phyloP scores from a whole-genome alignment of 2,113 vertebrate species.

The Perca flavescens region DNA sequence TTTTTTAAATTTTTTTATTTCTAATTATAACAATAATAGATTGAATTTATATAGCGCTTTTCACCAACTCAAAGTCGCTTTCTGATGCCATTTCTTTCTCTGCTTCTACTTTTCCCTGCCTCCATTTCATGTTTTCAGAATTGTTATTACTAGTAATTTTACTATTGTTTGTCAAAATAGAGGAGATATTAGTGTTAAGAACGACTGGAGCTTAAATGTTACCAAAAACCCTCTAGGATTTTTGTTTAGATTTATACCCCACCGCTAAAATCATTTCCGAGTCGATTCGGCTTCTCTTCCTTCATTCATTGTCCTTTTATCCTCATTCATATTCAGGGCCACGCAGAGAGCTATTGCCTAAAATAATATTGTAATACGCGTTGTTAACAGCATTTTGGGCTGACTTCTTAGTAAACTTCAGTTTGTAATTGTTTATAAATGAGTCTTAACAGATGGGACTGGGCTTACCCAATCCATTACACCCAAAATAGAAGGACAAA shows the following conservation, averaged over 20 bases:
- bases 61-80: too few relatives aligned
- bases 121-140: not conserved
- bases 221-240: not conserved
- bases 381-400: not conserved
- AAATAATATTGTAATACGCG: not conserved
- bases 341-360: not conserved
- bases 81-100: conserved; percentile 1
- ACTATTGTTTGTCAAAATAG: not conserved
- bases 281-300: not conserved
- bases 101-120: not conserved
- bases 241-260: not conserved
- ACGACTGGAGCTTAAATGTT: not conserved
- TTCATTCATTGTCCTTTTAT: conserved; percentile 19
- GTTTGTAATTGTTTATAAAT: conserved; percentile 22
- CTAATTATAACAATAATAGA: too few relatives aligned
- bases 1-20: not conserved
- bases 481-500: conserved; percentile 72
- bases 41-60: too few relatives aligned
- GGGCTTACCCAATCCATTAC: conserved; percentile 14
- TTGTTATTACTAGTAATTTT: not conserved
- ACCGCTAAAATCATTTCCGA: not conserved
- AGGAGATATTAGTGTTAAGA: not conserved
- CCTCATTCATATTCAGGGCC: not conserved
- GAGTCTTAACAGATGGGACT: conserved; percentile 24
- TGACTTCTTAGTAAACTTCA: conserved; percentile 12